Percentiles rank a stretch among this genome's conserved stretches.
These are phyloP conservation scores for Pavo muticus DNA, from an alignment of 2,113 vertebrate species.

Conservation along the genomic window DNA sequence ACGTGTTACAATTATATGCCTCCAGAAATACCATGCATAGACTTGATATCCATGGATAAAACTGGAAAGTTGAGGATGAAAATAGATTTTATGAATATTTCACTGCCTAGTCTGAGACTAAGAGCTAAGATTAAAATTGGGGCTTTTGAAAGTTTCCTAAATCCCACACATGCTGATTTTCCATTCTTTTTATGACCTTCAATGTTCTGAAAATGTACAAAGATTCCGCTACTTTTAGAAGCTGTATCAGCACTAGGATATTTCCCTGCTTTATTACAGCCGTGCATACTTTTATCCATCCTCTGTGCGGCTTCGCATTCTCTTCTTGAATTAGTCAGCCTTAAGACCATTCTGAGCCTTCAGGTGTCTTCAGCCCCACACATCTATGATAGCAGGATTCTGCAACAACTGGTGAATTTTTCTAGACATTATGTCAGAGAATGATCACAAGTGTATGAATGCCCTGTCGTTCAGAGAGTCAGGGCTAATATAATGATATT, in stretches of 20 bases:
- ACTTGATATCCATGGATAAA: neutral
- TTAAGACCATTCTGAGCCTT: neutral
- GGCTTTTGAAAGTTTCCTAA: neutral
- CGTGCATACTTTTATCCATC: neutral
- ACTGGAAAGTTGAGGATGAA: neutral
- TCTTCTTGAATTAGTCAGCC: neutral
- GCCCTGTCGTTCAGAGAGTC: neutral
- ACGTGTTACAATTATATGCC: neutral
- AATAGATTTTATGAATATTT: neutral
- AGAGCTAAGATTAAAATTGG: neutral
- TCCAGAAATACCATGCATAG: neutral
- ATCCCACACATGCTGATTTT: neutral
- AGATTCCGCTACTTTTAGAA: neutral
- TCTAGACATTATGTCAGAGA: neutral
- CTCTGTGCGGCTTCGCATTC: neutral
- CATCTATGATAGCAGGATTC: neutral
- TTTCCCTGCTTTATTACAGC: neutral
- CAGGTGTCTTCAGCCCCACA: neutral
- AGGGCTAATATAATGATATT: neutral
- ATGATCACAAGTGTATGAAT: neutral
- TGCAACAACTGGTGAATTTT: neutral
- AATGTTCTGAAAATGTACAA: neutral
- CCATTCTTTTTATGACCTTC: neutral
- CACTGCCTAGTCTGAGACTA: neutral
- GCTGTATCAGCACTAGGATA: rapidly evolving